Percentiles rank a stretch among this genome's conserved stretches.
Evolutionary conservation across 2,797 vertebrate species (phyloP).

Genomic region (Aselliscus stoliczkanus): DNA sequence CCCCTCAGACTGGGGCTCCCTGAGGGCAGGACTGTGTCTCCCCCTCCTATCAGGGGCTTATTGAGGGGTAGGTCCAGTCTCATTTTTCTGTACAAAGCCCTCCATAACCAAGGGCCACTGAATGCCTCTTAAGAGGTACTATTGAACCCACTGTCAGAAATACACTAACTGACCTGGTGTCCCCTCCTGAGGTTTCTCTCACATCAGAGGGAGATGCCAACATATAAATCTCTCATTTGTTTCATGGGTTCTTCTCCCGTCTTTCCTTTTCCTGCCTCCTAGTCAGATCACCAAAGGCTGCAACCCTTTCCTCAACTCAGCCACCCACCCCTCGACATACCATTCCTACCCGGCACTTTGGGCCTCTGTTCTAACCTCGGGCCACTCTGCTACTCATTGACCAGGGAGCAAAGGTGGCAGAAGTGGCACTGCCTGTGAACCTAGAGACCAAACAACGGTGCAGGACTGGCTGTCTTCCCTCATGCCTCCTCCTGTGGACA

Average conservation of each 20-base stretch:
- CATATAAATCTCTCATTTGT: background rate
- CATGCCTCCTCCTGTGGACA: background rate
- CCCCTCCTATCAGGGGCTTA: background rate
- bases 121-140: background rate
- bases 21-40: too few relatives aligned
- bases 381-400: background rate
- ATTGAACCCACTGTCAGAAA: background rate
- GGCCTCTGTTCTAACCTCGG: background rate
- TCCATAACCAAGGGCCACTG: background rate
- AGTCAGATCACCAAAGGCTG: background rate
- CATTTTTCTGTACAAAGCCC: background rate
- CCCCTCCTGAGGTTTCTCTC: background rate
- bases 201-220: background rate
- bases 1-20: too few relatives aligned
- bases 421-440: background rate
- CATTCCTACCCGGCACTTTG: background rate
- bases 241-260: background rate
- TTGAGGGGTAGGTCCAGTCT: background rate
- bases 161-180: background rate
- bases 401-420: slow-evolving; percentile 49
- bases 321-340: fast-evolving
- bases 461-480: background rate
- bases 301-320: background rate
- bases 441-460: background rate
- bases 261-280: background rate